Conservation (phyloP, 2,113 vertebrate species). For the Tautogolabrus adspersus region DNA sequence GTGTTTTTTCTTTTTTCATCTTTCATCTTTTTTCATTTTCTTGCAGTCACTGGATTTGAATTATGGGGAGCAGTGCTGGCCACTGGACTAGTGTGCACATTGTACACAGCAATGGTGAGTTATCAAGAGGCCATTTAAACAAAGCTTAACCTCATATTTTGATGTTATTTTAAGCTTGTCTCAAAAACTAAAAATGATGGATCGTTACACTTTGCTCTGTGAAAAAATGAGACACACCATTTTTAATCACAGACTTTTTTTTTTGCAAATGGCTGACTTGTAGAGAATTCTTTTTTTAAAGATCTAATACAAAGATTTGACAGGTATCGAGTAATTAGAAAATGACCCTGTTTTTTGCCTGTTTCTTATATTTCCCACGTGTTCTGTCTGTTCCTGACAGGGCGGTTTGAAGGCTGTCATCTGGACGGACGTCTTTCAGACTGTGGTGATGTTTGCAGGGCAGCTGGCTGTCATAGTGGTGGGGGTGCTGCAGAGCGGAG, state of each 20-base stretch:
- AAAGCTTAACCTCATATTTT: too few relatives aligned
- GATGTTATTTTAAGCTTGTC: too few relatives aligned
- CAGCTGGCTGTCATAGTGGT: conserved; percentile 92
- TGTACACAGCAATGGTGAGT: conserved; percentile 93
- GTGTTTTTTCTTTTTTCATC: neutral
- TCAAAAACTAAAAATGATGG: too few relatives aligned
- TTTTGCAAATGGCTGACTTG: too few relatives aligned
- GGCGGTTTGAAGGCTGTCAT: conserved; percentile 92
- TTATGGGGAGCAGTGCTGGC: conserved; percentile 91
- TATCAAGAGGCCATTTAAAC: neutral
- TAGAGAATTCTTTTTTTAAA: too few relatives aligned
- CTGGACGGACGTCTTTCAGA: conserved; percentile 93
- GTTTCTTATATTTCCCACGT: neutral
- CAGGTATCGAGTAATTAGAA: too few relatives aligned
- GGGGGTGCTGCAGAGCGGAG: conserved; percentile 86
- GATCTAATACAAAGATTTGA: too few relatives aligned
- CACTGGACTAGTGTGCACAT: conserved; percentile 89
- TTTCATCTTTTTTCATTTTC: conserved; percentile 6
- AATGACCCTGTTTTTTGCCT: too few relatives aligned
- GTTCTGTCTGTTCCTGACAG: conserved; percentile 64
- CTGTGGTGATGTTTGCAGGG: conserved; percentile 88
- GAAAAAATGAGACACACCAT: too few relatives aligned
- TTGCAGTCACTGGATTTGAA: conserved; percentile 92
- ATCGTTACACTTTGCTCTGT: too few relatives aligned
- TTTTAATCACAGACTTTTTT: too few relatives aligned